phyloP scores from a whole-genome alignment of 2,113 vertebrate genomes.

The Mobula hypostoma region DNA sequence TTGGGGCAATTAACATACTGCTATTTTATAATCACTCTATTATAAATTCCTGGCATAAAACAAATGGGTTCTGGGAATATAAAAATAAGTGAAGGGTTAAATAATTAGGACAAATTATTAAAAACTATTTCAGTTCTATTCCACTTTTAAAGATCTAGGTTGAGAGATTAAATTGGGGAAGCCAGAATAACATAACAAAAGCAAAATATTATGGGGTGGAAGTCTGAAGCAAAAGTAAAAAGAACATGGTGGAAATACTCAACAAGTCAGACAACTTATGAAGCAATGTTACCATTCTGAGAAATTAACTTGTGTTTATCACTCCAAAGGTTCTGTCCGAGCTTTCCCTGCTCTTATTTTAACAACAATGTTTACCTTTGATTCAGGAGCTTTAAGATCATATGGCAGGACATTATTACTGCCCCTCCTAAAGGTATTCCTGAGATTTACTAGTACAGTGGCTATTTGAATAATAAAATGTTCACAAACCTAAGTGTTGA shows the following conservation, averaged over 20 bases:
- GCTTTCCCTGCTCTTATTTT: no score
- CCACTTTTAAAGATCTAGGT: neutral
- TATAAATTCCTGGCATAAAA: neutral
- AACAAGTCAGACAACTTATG: no score
- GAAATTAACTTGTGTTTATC: no score
- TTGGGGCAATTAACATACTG: neutral
- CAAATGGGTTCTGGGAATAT: neutral
- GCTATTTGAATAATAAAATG: neutral
- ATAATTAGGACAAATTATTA: neutral
- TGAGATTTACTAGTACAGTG: neutral
- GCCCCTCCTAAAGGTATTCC: neutral
- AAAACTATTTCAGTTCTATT: neutral
- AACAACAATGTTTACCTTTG: neutral
- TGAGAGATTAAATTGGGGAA: neutral
- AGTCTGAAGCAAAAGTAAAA: no score
- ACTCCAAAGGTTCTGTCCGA: no score
- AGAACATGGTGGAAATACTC: no score
- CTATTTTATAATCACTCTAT: neutral
- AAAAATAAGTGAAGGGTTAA: neutral
- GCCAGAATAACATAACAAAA: neutral
- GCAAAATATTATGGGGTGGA: no score
- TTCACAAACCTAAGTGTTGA: neutral
- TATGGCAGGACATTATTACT: neutral
- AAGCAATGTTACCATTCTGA: no score
- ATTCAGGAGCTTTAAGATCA: neutral